Conservation (phyloP, 2,113 vertebrate genomes). For the Apeltes quadracus region DNA sequence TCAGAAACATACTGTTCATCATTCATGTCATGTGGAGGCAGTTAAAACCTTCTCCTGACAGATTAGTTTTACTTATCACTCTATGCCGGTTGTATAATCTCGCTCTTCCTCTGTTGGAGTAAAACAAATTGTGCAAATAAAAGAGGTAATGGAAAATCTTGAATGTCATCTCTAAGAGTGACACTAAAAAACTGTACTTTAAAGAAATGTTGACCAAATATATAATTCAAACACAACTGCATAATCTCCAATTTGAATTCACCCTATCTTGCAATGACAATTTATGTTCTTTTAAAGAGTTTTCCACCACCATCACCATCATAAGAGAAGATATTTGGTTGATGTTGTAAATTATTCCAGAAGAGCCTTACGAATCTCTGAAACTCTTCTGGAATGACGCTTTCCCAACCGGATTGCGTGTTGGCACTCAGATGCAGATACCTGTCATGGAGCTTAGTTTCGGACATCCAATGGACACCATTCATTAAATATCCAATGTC, state of each 20-base stretch:
- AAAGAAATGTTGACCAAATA: neutral
- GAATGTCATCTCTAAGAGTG: neutral
- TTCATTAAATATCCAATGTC: neutral
- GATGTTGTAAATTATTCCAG: neutral
- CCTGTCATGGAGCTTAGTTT: neutral
- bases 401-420: neutral
- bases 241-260: neutral
- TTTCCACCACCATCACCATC: neutral
- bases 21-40: slow-evolving; percentile 28
- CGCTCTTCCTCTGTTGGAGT: neutral
- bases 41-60: slow-evolving; percentile 1
- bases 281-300: neutral
- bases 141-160: neutral
- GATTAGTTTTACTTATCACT: slow-evolving; percentile 23
- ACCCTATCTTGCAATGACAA: neutral
- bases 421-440: neutral
- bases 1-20: slow-evolving; percentile 32
- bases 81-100: neutral
- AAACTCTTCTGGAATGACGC: neutral
- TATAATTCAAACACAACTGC: neutral
- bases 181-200: neutral
- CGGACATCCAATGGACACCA: neutral
- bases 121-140: neutral
- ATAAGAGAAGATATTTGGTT: neutral
- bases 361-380: neutral